Base-by-base conservation (phyloP, 2,113 vertebrate genomes). In the Oenanthe oenanthe region DNA sequence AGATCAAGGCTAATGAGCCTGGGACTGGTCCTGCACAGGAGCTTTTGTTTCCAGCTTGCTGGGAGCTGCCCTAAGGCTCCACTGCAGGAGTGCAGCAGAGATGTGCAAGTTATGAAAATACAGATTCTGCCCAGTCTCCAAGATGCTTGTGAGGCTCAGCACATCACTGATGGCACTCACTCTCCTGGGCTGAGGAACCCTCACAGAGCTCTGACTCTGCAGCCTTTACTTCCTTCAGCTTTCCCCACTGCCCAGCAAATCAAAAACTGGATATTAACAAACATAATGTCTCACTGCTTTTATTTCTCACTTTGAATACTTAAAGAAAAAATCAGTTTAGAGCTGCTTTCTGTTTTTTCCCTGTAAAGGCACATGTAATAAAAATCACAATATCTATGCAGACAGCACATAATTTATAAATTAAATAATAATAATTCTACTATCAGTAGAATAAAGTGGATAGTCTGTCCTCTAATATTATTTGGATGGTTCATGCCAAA, bases 1-100 rank as follows among this genome's bases (percentile, higher is more conserved):
- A 73, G 56, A 96, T 60, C 75, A 73, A 83, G 93, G 93, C 83
- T 94, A 85, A 94, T 89, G 85, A 96, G 85, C 58, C 74, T 50
- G 78, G 42, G 31, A 51, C 20, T 19, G 6, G 34, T 40, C 74
- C 2, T 0, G 85, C 88, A 62, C 54, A 38, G 71, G 32, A 88
- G 62, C 4, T 71, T 89, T 93, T 91, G 78, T 85, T 76, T 43
- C 20, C 67, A 25, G 0, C 58, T 80, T 70, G 58, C 85, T 80
- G 54, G 58, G 42, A 88, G 94, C 88, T 93, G 65, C 88, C 92
- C 72, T 83, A 15, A 74, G 88, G 92, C 85, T 93, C 12, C 62
- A 2, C 40, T 72, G 68, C 31, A 72, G 42, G 26, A 88, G n/a
- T 38, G 75, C 50, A 72, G 67, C 58, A 45, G 17, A 43, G 53